phyloP scores from a whole-genome alignment of 2,888 invertebrate genomes.

The Drosophila subquinaria region DNA sequence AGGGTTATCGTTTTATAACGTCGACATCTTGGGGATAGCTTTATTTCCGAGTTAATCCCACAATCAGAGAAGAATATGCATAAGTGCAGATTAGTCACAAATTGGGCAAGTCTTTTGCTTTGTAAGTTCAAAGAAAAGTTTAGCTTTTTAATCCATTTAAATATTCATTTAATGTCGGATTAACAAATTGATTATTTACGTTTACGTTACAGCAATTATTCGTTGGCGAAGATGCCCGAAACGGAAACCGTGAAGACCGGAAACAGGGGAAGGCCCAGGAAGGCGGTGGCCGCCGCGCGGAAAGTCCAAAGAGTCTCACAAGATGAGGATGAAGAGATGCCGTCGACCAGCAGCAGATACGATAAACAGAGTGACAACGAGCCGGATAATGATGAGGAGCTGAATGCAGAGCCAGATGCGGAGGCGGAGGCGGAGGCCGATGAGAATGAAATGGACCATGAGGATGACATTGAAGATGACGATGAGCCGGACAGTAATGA shows the following conservation, averaged over 20 bases:
- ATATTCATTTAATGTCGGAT: background rate
- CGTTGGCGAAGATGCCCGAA: constrained; percentile 51
- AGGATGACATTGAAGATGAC: constrained; percentile 17
- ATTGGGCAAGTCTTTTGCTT: too few species aligned
- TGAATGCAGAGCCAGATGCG: constrained; percentile 21
- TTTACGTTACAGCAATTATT: constrained; percentile 37
- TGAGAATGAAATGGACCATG: constrained; percentile 20
- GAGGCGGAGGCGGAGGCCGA: constrained; percentile 15
- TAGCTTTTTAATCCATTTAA: background rate
- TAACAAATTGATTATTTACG: background rate
- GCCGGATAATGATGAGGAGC: constrained; percentile 28
- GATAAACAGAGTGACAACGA: constrained; percentile 21
- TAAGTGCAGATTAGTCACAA: too few species aligned
- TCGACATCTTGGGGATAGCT: too few species aligned
- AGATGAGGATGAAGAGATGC: constrained; percentile 36
- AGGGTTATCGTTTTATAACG: too few species aligned
- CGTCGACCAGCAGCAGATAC: constrained; percentile 11
- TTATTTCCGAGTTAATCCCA: too few species aligned
- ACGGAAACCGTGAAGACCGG: constrained; percentile 49
- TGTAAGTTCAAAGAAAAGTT: too few species aligned
- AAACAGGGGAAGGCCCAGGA: constrained; percentile 45
- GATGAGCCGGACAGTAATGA: constrained; percentile 54
- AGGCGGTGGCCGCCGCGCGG: constrained; percentile 38
- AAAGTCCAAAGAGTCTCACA: constrained; percentile 25
- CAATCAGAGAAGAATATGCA: too few species aligned